Evolutionary conservation across 2,888 invertebrate species (phyloP).

Genomic region (Oligia latruncula): DNA sequence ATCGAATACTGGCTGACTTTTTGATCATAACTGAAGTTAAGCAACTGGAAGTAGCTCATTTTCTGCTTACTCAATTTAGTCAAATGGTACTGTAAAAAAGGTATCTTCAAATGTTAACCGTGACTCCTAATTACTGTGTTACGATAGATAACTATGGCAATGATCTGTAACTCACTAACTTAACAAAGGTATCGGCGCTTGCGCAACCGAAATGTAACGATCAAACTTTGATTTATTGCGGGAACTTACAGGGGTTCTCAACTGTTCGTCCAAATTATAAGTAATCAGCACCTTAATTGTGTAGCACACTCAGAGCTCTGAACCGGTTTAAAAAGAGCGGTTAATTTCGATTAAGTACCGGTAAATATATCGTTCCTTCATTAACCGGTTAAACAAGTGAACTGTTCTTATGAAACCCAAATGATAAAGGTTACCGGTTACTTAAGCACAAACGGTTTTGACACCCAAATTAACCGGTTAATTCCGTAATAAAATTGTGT

Average conservation of each 20-base stretch:
- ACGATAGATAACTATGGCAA: conserved; percentile 55
- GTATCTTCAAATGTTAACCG: conserved; percentile 33
- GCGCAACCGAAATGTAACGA: conserved; percentile 29
- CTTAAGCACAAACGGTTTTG: no score
- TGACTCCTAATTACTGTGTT: conserved; percentile 54
- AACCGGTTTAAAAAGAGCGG: no score
- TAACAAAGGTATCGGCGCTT: conserved; percentile 34
- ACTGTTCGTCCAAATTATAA: conserved; percentile 37
- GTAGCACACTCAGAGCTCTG: no score
- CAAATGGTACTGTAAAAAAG: conserved; percentile 4
- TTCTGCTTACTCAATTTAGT: conserved; percentile 9
- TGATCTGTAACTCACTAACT: conserved; percentile 25
- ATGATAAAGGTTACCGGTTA: no score
- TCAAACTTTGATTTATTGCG: conserved; percentile 67
- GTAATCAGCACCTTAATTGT: neutral
- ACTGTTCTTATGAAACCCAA: no score
- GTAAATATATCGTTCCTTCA: no score
- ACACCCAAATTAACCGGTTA: no score
- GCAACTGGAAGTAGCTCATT: neutral
- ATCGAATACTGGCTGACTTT: neutral
- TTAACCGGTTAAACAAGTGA: no score
- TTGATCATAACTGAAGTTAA: neutral
- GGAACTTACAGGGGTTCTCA: conserved; percentile 51
- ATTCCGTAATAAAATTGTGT: no score
- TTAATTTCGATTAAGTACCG: no score